A percentile compares a stretch with the other conserved stretches of the same genome.
These are phyloP conservation scores for Oreochromis tanganicae DNA, from an alignment of 2,113 vertebrate genomes.

Conservation along the genomic window DNA sequence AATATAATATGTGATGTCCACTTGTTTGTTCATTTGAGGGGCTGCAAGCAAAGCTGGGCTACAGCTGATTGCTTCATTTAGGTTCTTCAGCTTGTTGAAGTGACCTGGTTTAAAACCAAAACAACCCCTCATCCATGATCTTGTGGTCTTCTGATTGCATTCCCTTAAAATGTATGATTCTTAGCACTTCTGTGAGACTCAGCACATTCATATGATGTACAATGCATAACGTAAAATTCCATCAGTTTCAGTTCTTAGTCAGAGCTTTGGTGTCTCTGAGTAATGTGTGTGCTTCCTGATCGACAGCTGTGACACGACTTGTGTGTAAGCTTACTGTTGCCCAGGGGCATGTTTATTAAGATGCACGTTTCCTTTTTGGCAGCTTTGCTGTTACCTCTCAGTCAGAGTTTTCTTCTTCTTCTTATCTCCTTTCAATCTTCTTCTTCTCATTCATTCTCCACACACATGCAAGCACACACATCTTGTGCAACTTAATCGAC, in stretches of 20 bases:
- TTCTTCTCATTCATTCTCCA: neutral
- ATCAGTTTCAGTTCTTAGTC: neutral
- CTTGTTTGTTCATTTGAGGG: neutral
- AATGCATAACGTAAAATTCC: neutral
- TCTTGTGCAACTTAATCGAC: constrained; percentile 12
- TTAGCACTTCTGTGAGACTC: neutral
- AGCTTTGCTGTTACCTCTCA: neutral
- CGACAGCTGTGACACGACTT: neutral
- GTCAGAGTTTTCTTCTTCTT: neutral
- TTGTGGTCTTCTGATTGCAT: neutral
- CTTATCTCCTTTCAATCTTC: neutral
- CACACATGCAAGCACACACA: neutral
- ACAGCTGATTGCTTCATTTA: neutral
- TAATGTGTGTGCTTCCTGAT: neutral
- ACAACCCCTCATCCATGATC: neutral
- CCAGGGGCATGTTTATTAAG: constrained; percentile 30
- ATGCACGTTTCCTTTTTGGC: neutral
- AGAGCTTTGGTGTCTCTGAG: neutral
- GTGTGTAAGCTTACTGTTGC: neutral
- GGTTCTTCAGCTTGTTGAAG: neutral
- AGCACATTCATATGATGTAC: neutral
- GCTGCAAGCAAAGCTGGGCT: neutral
- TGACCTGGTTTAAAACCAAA: neutral
- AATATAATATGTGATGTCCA: neutral
- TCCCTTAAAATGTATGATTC: neutral